These are phyloP conservation scores for Puffinus mauretanicus DNA, from an alignment of 2,113 vertebrate genomes.

Conservation along the genomic window DNA sequence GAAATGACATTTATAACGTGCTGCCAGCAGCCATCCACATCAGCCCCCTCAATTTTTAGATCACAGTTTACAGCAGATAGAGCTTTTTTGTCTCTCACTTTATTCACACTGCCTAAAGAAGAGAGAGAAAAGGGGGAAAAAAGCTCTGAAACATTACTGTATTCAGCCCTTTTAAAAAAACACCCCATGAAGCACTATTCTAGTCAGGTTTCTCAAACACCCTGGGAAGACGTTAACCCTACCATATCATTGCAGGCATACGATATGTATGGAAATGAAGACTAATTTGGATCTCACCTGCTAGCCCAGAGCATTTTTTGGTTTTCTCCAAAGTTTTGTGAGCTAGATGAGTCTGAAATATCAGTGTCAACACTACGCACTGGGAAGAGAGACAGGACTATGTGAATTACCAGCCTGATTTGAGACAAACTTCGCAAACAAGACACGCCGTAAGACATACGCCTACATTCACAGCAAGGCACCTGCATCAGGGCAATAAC, in stretches of 20 bases:
- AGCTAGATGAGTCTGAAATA: neutral
- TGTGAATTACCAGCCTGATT: neutral
- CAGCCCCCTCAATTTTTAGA: constrained; percentile 35
- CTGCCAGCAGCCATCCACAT: neutral
- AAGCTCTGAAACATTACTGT: neutral
- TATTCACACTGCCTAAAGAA: constrained; percentile 13
- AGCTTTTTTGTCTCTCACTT: constrained; percentile 54
- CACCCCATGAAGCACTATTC: neutral
- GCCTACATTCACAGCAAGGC: neutral
- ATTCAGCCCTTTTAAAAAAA: neutral
- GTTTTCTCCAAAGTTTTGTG: neutral
- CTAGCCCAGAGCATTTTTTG: neutral
- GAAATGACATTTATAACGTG: constrained; percentile 12
- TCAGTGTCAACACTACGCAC: neutral
- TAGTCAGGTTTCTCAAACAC: neutral
- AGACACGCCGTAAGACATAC: neutral
- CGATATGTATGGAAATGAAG: neutral
- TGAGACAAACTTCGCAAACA: neutral
- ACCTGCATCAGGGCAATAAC: neutral
- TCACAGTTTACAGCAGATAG: constrained; percentile 44
- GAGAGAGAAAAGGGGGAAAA: neutral
- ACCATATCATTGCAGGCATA: neutral
- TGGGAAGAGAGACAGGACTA: neutral
- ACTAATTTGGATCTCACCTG: neutral
- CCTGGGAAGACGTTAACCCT: neutral